Evolutionary conservation across 1,140 invertebrate species (phyloP).

Genomic region (Ylistrum balloti): DNA sequence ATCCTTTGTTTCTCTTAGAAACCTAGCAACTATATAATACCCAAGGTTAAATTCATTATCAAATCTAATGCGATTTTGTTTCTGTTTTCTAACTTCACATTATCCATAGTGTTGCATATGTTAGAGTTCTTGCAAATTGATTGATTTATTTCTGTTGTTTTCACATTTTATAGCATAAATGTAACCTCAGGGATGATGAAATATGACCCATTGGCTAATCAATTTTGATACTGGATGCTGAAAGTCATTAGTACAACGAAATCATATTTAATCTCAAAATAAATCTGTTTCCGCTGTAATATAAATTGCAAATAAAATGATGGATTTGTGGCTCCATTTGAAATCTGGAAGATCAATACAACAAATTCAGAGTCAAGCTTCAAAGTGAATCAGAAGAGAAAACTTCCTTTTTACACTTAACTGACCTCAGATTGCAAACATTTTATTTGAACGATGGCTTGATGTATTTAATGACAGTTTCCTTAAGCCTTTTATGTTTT

Average conservation of each 20-base stretch:
- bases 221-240: slow-evolving; percentile 17
- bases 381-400: not conserved
- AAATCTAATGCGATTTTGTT: no score
- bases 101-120: not conserved
- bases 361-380: slow-evolving; percentile 7
- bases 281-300: not conserved
- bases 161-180: not conserved
- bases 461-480: not conserved
- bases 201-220: not conserved
- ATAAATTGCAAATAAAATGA: slow-evolving; percentile 27
- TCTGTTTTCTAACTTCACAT: no score
- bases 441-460: not conserved
- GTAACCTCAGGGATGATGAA: not conserved
- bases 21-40: no score
- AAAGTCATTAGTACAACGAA: not conserved
- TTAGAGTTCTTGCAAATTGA: not conserved
- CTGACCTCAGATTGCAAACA: not conserved
- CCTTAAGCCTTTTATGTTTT: not conserved
- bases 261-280: not conserved
- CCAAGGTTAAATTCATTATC: no score
- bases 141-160: not conserved
- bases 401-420: not conserved
- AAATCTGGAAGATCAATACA: not conserved
- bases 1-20: no score
- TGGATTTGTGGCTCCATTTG: slow-evolving; percentile 38